A percentile compares a stretch with the other conserved stretches of the same genome.
Conservation (phyloP, 2,797 vertebrate species). For the Scyliorhinus canicula region DNA sequence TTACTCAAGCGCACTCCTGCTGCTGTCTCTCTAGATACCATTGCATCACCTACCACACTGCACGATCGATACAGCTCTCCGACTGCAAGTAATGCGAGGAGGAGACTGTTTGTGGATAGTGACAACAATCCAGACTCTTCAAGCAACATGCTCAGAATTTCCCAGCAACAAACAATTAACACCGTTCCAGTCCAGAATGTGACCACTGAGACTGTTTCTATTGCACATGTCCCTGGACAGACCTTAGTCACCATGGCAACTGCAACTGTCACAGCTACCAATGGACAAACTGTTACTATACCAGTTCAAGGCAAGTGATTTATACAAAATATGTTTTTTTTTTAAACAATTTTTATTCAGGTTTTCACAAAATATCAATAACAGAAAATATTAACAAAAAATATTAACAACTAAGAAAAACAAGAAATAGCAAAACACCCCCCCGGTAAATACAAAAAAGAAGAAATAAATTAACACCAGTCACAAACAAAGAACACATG, state of each 20-base stretch:
- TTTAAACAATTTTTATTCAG: too few relatives aligned
- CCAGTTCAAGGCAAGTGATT: slow-evolving; percentile 73
- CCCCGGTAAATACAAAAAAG: too few relatives aligned
- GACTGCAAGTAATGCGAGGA: slow-evolving; percentile 58
- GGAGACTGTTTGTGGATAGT: slow-evolving; percentile 66
- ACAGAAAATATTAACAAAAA: too few relatives aligned
- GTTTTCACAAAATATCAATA: too few relatives aligned
- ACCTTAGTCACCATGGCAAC: slow-evolving; percentile 84
- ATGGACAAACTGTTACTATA: slow-evolving; percentile 81
- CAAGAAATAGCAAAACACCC: too few relatives aligned
- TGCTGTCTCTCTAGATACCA: slow-evolving; percentile 53
- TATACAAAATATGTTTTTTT: not conserved
- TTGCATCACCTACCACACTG: slow-evolving; percentile 66
- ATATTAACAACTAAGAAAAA: too few relatives aligned
- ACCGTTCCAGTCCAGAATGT: slow-evolving; percentile 58
- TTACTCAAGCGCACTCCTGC: not conserved
- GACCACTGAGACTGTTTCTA: slow-evolving; percentile 53
- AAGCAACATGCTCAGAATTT: slow-evolving; percentile 45
- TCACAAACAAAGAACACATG: too few relatives aligned
- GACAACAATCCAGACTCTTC: slow-evolving; percentile 45
- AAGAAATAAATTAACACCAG: too few relatives aligned
- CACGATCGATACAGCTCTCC: slow-evolving; percentile 78
- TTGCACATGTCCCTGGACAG: slow-evolving; percentile 76
- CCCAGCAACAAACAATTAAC: slow-evolving; percentile 60
- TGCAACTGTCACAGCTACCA: slow-evolving; percentile 79